Evolutionary conservation across 2,888 invertebrate genomes (phyloP).

Genomic region (Tenthredo livida): DNA sequence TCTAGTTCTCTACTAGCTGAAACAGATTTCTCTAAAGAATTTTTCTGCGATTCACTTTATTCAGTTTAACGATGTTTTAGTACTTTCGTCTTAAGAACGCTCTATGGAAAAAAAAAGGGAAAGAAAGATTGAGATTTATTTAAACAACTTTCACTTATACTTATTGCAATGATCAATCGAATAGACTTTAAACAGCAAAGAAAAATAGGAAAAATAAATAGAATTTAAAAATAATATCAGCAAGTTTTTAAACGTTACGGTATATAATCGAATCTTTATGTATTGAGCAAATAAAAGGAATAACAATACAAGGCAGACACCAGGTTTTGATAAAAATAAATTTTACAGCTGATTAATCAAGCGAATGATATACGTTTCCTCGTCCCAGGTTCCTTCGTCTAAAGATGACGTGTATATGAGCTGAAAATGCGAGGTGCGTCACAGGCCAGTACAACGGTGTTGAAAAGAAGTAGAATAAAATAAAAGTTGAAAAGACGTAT

Average conservation of each 20-base stretch:
- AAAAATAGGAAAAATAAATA: neutral
- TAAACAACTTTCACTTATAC: neutral
- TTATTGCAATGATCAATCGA: neutral
- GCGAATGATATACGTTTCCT: constrained; percentile 27
- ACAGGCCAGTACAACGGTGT: constrained; percentile 33
- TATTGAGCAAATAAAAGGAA: neutral
- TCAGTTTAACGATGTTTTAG: neutral
- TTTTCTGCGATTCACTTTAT: neutral
- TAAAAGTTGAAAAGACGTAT: neutral
- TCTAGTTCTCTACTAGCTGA: neutral
- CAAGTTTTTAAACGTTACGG: neutral
- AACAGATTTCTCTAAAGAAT: neutral
- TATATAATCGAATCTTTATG: neutral
- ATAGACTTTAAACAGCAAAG: neutral
- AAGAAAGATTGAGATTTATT: neutral
- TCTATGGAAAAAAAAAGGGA: neutral
- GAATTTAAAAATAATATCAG: neutral
- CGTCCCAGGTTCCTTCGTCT: constrained; percentile 1
- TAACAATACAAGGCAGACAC: neutral
- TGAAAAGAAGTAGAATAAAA: neutral
- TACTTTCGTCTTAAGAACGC: neutral
- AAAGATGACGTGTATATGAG: constrained; percentile 29
- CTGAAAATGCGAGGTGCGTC: constrained; percentile 27
- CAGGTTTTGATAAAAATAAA: constrained; percentile 8
- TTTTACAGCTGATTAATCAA: constrained; percentile 30